phyloP scores from a whole-genome alignment of 2,888 invertebrate species.

The Sceliomorpha sp. region DNA sequence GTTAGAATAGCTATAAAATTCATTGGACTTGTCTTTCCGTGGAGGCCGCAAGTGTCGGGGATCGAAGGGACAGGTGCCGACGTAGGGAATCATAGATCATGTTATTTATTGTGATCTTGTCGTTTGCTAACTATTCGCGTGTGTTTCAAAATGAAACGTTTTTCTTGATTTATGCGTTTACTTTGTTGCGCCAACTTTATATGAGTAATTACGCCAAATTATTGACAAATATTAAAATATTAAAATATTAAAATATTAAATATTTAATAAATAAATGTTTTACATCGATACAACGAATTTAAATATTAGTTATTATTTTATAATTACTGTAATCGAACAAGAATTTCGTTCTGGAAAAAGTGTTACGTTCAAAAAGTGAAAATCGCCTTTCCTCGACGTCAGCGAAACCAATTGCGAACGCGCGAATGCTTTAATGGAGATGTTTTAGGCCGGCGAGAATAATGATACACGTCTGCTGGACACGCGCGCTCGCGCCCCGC shows the following conservation, averaged over 20 bases:
- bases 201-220: too few relatives aligned
- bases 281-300: too few relatives aligned
- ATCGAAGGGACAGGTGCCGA: constrained; percentile 70
- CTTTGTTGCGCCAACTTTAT: too few relatives aligned
- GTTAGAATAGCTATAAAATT: constrained; percentile 78
- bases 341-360: too few relatives aligned
- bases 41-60: constrained; percentile 55
- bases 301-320: too few relatives aligned
- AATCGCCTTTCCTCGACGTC: constrained; percentile 8
- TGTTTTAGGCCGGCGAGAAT: constrained; percentile 61
- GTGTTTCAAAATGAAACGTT: too few relatives aligned
- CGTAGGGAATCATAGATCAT: constrained; percentile 64
- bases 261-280: too few relatives aligned
- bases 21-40: constrained; percentile 63
- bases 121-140: constrained; percentile 23
- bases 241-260: too few relatives aligned
- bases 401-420: constrained; percentile 33
- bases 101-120: constrained; percentile 48
- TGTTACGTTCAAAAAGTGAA: too few relatives aligned
- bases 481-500: constrained; percentile 63
- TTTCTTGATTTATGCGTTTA: too few relatives aligned
- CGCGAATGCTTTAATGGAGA: constrained; percentile 62
- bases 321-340: too few relatives aligned
- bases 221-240: too few relatives aligned
- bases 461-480: constrained; percentile 66